A percentile compares a stretch with the other conserved stretches of the same genome.
Conservation (phyloP, 2,888 invertebrate genomes). For the Drosophila siamana region DNA sequence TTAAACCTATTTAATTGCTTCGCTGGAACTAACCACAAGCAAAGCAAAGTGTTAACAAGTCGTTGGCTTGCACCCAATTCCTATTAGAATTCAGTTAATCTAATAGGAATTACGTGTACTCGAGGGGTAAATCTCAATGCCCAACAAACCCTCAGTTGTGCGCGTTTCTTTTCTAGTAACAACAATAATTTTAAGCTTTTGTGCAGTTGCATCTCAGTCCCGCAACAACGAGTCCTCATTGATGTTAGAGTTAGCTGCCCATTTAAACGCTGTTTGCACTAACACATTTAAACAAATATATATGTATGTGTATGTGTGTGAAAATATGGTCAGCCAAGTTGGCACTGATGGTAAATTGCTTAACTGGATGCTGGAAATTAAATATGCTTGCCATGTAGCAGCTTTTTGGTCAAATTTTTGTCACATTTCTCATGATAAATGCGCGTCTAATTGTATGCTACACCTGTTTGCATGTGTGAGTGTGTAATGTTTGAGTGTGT, state of each 20-base stretch:
- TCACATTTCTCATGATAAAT: slow-evolving; percentile 23
- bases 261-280: slow-evolving; percentile 55
- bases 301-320: not conserved
- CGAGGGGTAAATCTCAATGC: not conserved
- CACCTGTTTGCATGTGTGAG: not conserved
- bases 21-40: not conserved
- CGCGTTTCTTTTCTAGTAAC: not conserved
- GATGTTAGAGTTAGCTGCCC: slow-evolving; percentile 52
- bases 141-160: not conserved
- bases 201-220: slow-evolving; percentile 1
- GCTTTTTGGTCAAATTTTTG: slow-evolving; percentile 21
- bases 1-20: not conserved
- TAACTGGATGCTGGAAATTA: slow-evolving; percentile 24
- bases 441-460: slow-evolving; percentile 1
- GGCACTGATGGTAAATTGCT: slow-evolving; percentile 15
- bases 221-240: slow-evolving; percentile 66
- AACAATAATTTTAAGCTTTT: slow-evolving; percentile 10
- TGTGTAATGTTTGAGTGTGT: slow-evolving; percentile 3
- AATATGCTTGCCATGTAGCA: slow-evolving; percentile 22
- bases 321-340: slow-evolving; percentile 17
- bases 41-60: not conserved
- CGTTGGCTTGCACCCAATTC: not conserved
- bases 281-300: too few species aligned
- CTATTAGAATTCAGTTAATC: not conserved
- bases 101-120: not conserved